Conservation (phyloP, 2,113 vertebrate genomes). For the Asarcornis scutulata region DNA sequence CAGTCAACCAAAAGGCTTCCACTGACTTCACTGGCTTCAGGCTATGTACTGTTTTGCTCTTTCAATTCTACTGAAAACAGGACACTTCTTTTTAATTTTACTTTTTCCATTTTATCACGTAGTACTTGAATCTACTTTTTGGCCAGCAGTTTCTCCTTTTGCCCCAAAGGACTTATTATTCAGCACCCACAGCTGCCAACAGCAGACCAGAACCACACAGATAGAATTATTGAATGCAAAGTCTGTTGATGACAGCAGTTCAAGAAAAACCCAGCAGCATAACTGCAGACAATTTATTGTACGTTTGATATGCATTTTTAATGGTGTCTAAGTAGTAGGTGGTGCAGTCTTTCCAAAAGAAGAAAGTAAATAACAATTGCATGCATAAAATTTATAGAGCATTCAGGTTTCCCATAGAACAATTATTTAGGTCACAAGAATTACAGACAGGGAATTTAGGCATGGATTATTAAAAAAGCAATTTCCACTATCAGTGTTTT, state of each 20-base stretch:
- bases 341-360: neutral
- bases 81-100: neutral
- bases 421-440: neutral
- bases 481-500: constrained; percentile 14
- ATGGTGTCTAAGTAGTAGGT: neutral
- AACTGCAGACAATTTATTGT: neutral
- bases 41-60: neutral
- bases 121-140: neutral
- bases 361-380: neutral
- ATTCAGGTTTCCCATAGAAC: neutral
- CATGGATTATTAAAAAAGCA: constrained; percentile 57
- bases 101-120: neutral
- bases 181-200: neutral
- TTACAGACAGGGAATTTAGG: neutral
- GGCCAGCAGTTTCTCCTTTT: neutral
- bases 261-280: neutral
- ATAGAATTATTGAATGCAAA: neutral
- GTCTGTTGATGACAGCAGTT: neutral
- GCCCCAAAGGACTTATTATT: neutral
- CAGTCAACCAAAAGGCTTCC: neutral
- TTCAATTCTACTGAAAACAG: neutral
- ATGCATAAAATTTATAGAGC: neutral
- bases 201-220: neutral
- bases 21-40: neutral
- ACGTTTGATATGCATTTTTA: neutral